phyloP scores from a whole-genome alignment of 2,888 invertebrate genomes.

The Phalera bucephala region DNA sequence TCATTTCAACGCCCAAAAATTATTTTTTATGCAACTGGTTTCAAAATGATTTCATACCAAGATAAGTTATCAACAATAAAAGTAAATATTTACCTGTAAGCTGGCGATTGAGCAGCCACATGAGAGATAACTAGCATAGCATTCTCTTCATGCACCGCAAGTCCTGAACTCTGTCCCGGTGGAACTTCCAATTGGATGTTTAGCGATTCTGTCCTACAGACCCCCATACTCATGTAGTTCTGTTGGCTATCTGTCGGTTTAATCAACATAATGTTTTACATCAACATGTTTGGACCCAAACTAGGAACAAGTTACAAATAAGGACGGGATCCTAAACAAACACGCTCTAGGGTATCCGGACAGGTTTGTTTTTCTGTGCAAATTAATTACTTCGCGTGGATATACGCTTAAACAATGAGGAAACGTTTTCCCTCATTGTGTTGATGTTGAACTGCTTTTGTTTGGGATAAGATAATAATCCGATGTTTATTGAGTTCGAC shows the following conservation, averaged over 20 bases:
- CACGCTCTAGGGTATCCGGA: conserved; percentile 14
- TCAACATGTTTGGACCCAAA: conserved; percentile 15
- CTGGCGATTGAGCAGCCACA: conserved; percentile 70
- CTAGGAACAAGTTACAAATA: conserved; percentile 9
- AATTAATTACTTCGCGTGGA: conserved; percentile 32
- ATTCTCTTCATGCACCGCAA: conserved; percentile 70
- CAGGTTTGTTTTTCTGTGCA: conserved; percentile 25
- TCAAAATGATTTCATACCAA: too few relatives aligned
- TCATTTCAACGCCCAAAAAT: too few relatives aligned
- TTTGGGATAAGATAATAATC: too few relatives aligned
- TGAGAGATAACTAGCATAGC: conserved; percentile 66
- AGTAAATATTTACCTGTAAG: conserved; percentile 54
- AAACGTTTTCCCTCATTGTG: too few relatives aligned
- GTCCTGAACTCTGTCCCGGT: conserved; percentile 70
- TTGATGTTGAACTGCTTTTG: too few relatives aligned
- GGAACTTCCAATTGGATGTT: conserved; percentile 74
- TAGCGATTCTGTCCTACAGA: conserved; percentile 71
- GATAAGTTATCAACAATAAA: too few relatives aligned
- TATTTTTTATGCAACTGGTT: too few relatives aligned
- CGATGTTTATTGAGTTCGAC: too few relatives aligned
- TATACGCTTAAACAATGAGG: too few relatives aligned
- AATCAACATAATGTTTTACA: conserved; percentile 32
- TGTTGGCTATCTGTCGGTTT: conserved; percentile 56
- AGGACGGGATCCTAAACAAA: conserved; percentile 30
- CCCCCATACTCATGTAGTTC: conserved; percentile 72